Percentiles rank a stretch among this genome's conserved stretches.
Evolutionary conservation across 2,797 vertebrate genomes (phyloP).

Genomic region (Cynopterus sphinx): DNA sequence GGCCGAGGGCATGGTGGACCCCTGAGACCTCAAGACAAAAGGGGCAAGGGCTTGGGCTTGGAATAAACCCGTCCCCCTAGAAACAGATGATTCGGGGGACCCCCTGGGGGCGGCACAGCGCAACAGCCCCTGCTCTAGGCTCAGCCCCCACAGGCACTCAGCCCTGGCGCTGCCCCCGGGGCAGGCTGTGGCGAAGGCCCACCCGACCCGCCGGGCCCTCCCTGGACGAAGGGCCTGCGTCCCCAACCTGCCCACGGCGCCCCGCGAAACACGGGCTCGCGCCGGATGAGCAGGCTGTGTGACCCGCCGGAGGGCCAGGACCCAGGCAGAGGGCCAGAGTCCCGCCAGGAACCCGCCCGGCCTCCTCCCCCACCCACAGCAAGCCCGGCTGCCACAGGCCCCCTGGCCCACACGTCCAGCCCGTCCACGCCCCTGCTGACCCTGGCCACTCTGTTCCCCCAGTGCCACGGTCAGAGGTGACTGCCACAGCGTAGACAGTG

Average conservation of each 20-base stretch:
- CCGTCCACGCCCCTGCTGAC: background rate
- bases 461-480: background rate
- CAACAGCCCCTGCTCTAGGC: background rate
- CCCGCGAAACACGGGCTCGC: no score
- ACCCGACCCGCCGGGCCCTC: accelerated
- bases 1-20: accelerated
- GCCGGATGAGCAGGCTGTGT: background rate
- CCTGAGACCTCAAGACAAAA: no score
- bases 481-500: background rate
- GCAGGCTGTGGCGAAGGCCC: no score
- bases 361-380: background rate
- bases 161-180: background rate
- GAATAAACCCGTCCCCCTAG: background rate
- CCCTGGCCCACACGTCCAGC: no score
- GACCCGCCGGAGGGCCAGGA: background rate
- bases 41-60: background rate
- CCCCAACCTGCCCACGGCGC: no score
- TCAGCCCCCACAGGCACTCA: background rate
- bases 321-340: background rate
- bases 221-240: background rate
- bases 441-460: no score
- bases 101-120: background rate
- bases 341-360: background rate
- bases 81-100: no score
- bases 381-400: background rate